Evolutionary conservation across 2,888 invertebrate species (phyloP).

Genomic region (Mimachlamys varia): DNA sequence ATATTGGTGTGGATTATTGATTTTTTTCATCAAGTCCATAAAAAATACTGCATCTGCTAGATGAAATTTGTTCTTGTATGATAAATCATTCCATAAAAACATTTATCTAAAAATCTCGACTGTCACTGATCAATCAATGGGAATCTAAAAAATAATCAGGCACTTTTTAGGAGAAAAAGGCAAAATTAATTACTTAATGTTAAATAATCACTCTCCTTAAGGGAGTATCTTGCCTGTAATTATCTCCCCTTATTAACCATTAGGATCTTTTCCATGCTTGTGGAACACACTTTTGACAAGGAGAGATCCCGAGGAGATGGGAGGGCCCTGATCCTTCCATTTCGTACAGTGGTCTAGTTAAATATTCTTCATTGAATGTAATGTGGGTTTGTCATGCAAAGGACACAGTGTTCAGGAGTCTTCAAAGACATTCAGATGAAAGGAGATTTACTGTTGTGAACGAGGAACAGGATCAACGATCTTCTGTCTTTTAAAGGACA

Average conservation of each 20-base stretch:
- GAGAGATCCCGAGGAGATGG: not conserved
- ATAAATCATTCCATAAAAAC: not conserved
- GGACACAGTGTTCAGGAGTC: not conserved
- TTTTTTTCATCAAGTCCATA: not conserved
- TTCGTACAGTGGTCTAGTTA: slow-evolving; percentile 2
- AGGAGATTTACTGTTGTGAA: not conserved
- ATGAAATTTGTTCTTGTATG: not conserved
- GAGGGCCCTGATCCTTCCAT: not conserved
- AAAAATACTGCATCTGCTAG: not conserved
- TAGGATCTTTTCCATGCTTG: not conserved
- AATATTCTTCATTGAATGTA: slow-evolving; percentile 28
- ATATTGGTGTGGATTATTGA: not conserved
- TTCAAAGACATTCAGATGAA: not conserved
- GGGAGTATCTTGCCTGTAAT: not conserved
- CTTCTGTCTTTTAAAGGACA: not conserved
- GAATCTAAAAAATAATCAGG: too few relatives aligned
- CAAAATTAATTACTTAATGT: not conserved
- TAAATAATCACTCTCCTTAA: not conserved
- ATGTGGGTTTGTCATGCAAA: not conserved
- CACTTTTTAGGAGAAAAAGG: too few relatives aligned
- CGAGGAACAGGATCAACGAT: not conserved
- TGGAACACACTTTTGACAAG: not conserved
- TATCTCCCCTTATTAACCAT: not conserved
- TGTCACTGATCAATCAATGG: too few relatives aligned
- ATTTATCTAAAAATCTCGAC: not conserved